Evolutionary conservation across 2,888 invertebrate genomes (phyloP).

Genomic region (Erebia aethiops): DNA sequence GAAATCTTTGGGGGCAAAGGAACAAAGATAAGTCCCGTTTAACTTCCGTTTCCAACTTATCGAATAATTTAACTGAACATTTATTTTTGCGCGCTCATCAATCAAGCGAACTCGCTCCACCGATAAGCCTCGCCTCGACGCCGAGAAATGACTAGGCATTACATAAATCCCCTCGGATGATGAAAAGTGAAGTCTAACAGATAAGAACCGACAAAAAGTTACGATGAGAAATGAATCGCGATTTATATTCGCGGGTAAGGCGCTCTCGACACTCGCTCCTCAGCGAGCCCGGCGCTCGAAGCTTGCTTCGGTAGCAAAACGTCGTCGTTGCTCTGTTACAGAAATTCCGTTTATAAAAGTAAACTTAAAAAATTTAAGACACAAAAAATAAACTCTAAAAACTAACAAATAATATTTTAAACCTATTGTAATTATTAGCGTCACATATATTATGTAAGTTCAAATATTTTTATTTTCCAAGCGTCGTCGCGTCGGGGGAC

Average conservation of each 20-base stretch:
- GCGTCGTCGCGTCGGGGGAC: no score
- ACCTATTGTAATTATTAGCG: no score
- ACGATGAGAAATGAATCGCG: slow-evolving; percentile 84
- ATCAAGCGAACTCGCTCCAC: slow-evolving; percentile 80
- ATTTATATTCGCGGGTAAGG: slow-evolving; percentile 76
- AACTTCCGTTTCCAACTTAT: slow-evolving; percentile 84
- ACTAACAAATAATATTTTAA: no score
- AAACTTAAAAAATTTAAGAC: no score
- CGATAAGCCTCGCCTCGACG: slow-evolving; percentile 82
- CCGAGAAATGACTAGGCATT: slow-evolving; percentile 85
- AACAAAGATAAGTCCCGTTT: slow-evolving; percentile 84
- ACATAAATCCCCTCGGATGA: slow-evolving; percentile 84
- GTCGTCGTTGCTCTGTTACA: no score
- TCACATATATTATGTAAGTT: no score
- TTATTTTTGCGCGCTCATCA: slow-evolving; percentile 84
- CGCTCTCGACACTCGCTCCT: slow-evolving; percentile 39
- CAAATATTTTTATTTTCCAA: no score
- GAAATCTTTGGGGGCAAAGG: slow-evolving; percentile 77
- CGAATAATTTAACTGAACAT: slow-evolving; percentile 85
- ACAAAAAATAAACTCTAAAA: no score
- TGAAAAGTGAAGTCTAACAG: slow-evolving; percentile 85
- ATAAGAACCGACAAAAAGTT: slow-evolving; percentile 85
- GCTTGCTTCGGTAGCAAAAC: neutral
- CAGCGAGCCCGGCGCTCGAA: slow-evolving; percentile 30
- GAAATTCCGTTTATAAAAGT: no score